phyloP scores from a whole-genome alignment of 2,888 invertebrate species.

The Peribatodes rhomboidaria region DNA sequence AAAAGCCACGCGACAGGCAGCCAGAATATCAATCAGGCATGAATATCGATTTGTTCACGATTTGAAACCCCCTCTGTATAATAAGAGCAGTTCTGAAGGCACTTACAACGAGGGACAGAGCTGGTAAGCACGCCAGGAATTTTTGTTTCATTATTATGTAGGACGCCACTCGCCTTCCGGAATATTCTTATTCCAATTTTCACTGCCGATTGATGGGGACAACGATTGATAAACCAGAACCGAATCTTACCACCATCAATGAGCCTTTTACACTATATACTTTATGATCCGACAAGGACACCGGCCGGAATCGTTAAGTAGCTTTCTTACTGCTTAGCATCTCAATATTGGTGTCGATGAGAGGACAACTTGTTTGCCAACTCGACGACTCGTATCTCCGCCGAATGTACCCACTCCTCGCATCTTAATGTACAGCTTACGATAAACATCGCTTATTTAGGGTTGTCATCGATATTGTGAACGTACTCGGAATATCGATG shows the following conservation, averaged over 20 bases:
- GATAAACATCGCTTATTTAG: constrained; percentile 8
- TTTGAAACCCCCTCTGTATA: constrained; percentile 31
- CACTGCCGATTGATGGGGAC: constrained; percentile 20
- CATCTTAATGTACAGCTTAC: constrained; percentile 7
- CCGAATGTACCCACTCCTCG: neutral
- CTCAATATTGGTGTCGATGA: constrained; percentile 8
- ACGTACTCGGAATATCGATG: constrained; percentile 1
- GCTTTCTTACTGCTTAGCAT: constrained; percentile 1
- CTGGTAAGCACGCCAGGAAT: constrained; percentile 32
- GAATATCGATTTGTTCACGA: constrained; percentile 41
- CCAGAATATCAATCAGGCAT: constrained; percentile 37
- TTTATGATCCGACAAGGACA: constrained; percentile 23
- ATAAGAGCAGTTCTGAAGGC: constrained; percentile 37
- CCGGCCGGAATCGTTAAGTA: constrained; percentile 15
- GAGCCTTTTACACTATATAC: constrained; percentile 15
- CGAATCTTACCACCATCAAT: constrained; percentile 11
- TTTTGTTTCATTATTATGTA: constrained; percentile 42
- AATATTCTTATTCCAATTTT: constrained; percentile 24
- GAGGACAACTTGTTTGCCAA: constrained; percentile 10
- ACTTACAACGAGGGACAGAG: constrained; percentile 39
- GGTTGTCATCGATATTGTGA: constrained; percentile 7
- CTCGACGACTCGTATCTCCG: neutral
- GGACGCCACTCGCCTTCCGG: constrained; percentile 10
- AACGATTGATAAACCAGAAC: constrained; percentile 22
- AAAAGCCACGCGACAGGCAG: constrained; percentile 19